Base-by-base conservation (phyloP, 2,797 vertebrate genomes). In the Jordanella pulchra region DNA sequence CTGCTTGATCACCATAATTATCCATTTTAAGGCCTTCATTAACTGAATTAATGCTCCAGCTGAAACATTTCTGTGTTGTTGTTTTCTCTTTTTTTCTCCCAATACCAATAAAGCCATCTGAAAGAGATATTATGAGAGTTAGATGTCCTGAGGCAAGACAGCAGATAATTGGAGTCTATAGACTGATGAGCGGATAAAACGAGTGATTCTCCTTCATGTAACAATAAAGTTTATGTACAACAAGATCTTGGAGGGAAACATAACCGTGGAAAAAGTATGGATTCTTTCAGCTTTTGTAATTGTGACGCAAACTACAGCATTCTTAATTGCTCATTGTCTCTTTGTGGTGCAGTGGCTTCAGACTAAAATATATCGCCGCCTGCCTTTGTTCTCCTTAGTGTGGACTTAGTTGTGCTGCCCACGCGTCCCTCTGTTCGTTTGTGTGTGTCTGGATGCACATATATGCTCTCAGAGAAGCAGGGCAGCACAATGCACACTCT, bases 1-100 rank as follows among this genome's bases (percentile, higher is more conserved):
- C 86, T 72, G 60, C 78, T 89, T 91, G 81, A 91, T 85, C 79
- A 67, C 80, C 64, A 54, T 92, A 92, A 94, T 90, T 81, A 89
- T 84, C 82, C 77, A 74, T 77, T 92, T 91, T 90, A 84, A 84
- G 86, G 85, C 86, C 83, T 79, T 87, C 89, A 88, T 93, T 93
- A 91, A 87, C 72, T n/a, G 44, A 86, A 82, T 91, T 87, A 91
- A 79, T 84, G 76, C 85, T 71, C 83, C 18, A 69, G 56, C 64
- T 55, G 66, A 72, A 75, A 76, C 32, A 45, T 58, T 61, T 72
- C 67, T 80, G 60, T 81, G 78, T 79, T 74, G 71, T 75, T 58
- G 45, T 73, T 54, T 47, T 35, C 39, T 44, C 58, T 39, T 28
- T 27, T 10, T 13, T 15, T 47, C 58, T 58, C 73, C 48, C 69